Evolutionary conservation across 92 coral and sea anemone species (phyloP).

Genomic region (Porites rus): DNA sequence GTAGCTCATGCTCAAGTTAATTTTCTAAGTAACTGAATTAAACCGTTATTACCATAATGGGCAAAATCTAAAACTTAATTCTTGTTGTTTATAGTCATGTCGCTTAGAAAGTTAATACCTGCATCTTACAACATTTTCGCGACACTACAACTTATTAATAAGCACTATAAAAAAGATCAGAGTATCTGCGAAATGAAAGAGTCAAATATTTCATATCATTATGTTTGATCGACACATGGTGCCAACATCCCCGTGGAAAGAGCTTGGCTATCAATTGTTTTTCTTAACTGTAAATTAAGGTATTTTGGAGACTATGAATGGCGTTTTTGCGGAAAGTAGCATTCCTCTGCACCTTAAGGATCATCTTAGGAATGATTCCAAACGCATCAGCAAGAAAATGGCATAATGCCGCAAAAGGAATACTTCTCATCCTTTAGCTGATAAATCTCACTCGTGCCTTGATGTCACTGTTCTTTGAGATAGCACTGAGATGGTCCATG

Average conservation of each 20-base stretch:
- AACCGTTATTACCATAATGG: neutral
- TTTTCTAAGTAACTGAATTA: neutral
- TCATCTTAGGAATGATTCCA: slow-evolving; percentile 19
- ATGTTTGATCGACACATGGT: too few relatives aligned
- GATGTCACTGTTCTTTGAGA: slow-evolving; percentile 41
- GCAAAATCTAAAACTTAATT: neutral
- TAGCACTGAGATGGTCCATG: slow-evolving; percentile 25
- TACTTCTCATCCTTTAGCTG: slow-evolving; percentile 37
- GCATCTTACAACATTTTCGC: too few relatives aligned
- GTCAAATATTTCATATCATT: too few relatives aligned
- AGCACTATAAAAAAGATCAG: too few relatives aligned
- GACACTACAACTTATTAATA: too few relatives aligned
- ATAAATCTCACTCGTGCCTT: slow-evolving; percentile 47
- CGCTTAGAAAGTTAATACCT: too few relatives aligned
- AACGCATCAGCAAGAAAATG: slow-evolving; percentile 60
- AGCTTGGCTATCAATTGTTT: too few relatives aligned
- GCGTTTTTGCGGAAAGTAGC: neutral
- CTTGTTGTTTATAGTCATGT: too few relatives aligned
- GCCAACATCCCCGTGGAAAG: too few relatives aligned
- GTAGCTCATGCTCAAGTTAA: slow-evolving; percentile 41
- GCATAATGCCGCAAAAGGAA: slow-evolving; percentile 50
- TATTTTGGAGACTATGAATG: too few relatives aligned
- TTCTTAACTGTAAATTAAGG: too few relatives aligned
- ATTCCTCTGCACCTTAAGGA: slow-evolving; percentile 32
- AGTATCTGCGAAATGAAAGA: too few relatives aligned